A percentile compares a stretch with the other conserved stretches of the same genome.
These are phyloP conservation scores for Torymus texanus DNA, from an alignment of 2,888 invertebrate species.

Conservation along the genomic window DNA sequence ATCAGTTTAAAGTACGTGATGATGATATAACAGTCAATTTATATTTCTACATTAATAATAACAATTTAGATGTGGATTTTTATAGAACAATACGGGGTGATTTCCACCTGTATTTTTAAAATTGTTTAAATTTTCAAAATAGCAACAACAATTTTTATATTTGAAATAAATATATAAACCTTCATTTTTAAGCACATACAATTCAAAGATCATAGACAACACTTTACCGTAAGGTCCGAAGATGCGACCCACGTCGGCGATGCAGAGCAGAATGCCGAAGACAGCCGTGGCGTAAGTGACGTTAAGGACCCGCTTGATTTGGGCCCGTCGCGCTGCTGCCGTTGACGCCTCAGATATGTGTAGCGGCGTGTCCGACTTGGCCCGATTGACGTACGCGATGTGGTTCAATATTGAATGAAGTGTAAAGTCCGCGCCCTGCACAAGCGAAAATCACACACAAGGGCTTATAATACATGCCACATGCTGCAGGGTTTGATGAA, in stretches of 20 bases:
- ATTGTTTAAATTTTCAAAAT: no score
- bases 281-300: slow-evolving; percentile 77
- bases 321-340: slow-evolving; percentile 70
- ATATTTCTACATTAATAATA: no score
- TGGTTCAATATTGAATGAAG: slow-evolving; percentile 77
- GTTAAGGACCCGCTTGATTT: slow-evolving; percentile 76
- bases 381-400: slow-evolving; percentile 77
- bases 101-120: no score
- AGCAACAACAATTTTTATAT: no score
- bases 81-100: no score
- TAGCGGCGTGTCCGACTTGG: slow-evolving; percentile 70
- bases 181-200: no score
- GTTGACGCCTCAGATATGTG: slow-evolving; percentile 70
- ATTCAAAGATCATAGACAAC: no score
- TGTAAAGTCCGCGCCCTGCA: slow-evolving; percentile 73
- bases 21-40: no score
- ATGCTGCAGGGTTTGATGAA: background rate
- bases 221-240: slow-evolving; percentile 77
- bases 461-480: background rate
- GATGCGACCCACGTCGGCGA: slow-evolving; percentile 76
- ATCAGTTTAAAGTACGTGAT: no score
- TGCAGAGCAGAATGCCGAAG: slow-evolving; percentile 76
- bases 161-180: no score
- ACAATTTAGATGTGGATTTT: no score
- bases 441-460: slow-evolving; percentile 35